Conservation (phyloP, 2,113 vertebrate genomes). For the Psilopogon haemacephalus region DNA sequence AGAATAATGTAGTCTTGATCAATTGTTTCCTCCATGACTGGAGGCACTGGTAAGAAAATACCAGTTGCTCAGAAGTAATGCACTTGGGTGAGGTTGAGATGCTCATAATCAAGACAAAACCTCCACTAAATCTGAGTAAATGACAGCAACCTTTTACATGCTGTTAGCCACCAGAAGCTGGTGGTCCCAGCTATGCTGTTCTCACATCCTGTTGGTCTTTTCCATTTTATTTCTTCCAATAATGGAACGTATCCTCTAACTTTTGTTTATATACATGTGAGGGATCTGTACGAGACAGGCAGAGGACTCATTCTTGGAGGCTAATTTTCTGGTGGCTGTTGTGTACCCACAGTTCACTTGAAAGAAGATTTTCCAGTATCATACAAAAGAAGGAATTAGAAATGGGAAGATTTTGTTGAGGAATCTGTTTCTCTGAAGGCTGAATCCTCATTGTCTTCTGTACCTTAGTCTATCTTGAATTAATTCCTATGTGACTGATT, state of each 20-base stretch:
- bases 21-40: not conserved
- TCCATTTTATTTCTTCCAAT: not conserved
- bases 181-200: not conserved
- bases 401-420: not conserved
- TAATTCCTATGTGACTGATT: not conserved
- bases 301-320: not conserved
- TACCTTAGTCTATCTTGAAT: not conserved
- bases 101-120: not conserved
- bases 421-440: not conserved
- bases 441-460: not conserved
- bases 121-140: not conserved
- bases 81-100: not conserved
- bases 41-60: not conserved
- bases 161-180: not conserved
- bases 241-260: not conserved
- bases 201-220: not conserved
- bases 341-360: not conserved
- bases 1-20: not conserved
- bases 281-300: not conserved
- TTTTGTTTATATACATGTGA: not conserved
- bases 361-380: not conserved
- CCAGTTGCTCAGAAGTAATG: not conserved
- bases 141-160: not conserved
- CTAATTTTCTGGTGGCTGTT: not conserved
- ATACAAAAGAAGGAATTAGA: not conserved